Conservation (phyloP, 1,140 invertebrate species). For the Micrasema longulum region DNA sequence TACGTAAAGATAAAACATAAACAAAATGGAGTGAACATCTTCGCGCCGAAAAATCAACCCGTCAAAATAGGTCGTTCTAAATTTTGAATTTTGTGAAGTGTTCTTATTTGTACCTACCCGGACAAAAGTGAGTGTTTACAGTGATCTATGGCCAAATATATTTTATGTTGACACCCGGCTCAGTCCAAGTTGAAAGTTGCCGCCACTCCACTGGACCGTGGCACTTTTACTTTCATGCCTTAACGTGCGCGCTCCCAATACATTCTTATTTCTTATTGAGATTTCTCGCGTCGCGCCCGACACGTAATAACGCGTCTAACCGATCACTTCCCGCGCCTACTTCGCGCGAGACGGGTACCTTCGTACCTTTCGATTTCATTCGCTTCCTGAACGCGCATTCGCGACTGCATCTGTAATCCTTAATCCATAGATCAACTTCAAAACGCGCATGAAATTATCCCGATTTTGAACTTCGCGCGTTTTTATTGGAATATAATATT, state of each 20-base stretch:
- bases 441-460: background rate
- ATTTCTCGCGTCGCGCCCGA: slow-evolving; percentile 43
- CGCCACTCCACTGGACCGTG: slow-evolving; percentile 46
- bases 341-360: slow-evolving; percentile 11
- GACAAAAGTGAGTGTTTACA: slow-evolving; percentile 42
- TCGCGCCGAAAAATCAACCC: no score
- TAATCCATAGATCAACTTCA: background rate
- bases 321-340: slow-evolving; percentile 11
- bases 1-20: background rate
- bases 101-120: slow-evolving; percentile 1
- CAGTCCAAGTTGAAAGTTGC: slow-evolving; percentile 50
- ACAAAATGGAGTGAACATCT: background rate
- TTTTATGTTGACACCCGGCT: slow-evolving; percentile 25
- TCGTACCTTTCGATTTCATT: slow-evolving; percentile 18
- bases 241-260: slow-evolving; percentile 20
- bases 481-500: background rate
- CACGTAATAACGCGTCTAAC: slow-evolving; percentile 28
- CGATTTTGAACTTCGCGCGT: no score
- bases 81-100: background rate
- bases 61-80: background rate
- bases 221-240: slow-evolving; percentile 52
- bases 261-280: slow-evolving; percentile 42
- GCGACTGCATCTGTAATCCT: background rate
- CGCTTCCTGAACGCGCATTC: background rate
- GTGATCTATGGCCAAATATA: slow-evolving; percentile 31